Evolutionary conservation across 2,888 invertebrate species (phyloP).

Genomic region (Yponomeuta sedellus): DNA sequence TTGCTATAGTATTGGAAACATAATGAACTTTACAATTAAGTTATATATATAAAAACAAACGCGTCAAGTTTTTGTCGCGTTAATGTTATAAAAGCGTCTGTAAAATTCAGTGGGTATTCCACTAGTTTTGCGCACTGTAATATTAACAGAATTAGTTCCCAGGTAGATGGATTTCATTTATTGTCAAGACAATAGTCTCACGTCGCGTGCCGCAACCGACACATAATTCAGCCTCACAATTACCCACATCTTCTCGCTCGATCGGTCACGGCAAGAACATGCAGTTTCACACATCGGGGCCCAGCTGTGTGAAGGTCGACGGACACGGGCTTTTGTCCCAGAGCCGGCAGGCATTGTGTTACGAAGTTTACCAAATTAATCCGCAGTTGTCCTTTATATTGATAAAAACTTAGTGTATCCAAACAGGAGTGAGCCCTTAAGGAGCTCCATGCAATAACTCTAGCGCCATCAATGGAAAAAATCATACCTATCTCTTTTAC

Average conservation of each 20-base stretch:
- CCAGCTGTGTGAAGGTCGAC: constrained; percentile 27
- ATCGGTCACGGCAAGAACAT: constrained; percentile 12
- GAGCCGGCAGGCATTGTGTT: neutral
- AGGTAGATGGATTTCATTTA: neutral
- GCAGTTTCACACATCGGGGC: constrained; percentile 37
- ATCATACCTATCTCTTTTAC: too few relatives aligned
- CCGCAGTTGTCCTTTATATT: too few relatives aligned
- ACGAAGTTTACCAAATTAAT: neutral
- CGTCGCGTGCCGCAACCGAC: neutral
- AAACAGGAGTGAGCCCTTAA: too few relatives aligned
- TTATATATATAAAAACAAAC: too few relatives aligned
- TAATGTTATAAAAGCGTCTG: too few relatives aligned
- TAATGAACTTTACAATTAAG: too few relatives aligned
- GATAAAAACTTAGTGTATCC: neutral
- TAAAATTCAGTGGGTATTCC: too few relatives aligned
- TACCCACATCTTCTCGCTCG: constrained; percentile 7
- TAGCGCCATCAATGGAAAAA: too few relatives aligned
- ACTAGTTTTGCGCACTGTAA: too few relatives aligned
- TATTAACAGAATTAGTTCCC: neutral
- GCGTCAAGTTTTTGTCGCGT: too few relatives aligned
- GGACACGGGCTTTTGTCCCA: constrained; percentile 41
- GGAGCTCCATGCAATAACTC: too few relatives aligned
- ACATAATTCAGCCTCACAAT: neutral
- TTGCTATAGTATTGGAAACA: too few relatives aligned
- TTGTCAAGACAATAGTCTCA: neutral